Conservation (phyloP, 1,140 invertebrate genomes). For the Papilio polytes region DNA sequence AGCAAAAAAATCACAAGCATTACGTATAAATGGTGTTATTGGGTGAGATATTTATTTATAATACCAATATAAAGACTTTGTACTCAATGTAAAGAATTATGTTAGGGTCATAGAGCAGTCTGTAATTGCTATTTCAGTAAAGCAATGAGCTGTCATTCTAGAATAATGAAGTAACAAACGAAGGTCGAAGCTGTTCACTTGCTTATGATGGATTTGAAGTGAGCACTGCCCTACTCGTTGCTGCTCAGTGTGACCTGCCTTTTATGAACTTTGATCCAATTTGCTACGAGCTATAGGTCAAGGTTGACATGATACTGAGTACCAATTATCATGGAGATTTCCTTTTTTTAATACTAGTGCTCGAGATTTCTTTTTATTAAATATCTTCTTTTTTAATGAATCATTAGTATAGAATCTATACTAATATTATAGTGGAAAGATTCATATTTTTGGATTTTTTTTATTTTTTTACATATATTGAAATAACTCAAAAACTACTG, state of each 20-base stretch:
- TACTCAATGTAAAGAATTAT: neutral
- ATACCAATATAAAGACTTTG: neutral
- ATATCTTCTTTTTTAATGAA: neutral
- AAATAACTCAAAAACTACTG: too few species aligned
- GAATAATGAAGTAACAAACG: neutral
- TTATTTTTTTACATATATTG: too few species aligned
- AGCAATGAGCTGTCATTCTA: slow-evolving; percentile 1
- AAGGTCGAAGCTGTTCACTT: neutral
- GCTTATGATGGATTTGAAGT: neutral
- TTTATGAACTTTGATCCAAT: slow-evolving; percentile 9
- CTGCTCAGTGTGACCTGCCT: neutral
- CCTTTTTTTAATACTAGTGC: neutral
- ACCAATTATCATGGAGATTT: neutral
- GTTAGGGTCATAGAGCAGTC: neutral
- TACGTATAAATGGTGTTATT: too few species aligned
- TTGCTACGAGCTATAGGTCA: neutral
- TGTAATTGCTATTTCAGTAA: neutral
- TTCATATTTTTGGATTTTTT: too few species aligned
- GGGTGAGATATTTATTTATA: too few species aligned
- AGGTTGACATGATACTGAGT: neutral
- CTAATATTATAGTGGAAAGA: too few species aligned
- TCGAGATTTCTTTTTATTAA: neutral
- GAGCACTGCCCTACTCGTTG: neutral
- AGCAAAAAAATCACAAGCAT: neutral
- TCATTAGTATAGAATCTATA: too few species aligned